A percentile compares a stretch with the other conserved stretches of the same genome.
These are phyloP conservation scores for Tinamus guttatus DNA, from an alignment of 2,113 vertebrate species.

Conservation along the genomic window DNA sequence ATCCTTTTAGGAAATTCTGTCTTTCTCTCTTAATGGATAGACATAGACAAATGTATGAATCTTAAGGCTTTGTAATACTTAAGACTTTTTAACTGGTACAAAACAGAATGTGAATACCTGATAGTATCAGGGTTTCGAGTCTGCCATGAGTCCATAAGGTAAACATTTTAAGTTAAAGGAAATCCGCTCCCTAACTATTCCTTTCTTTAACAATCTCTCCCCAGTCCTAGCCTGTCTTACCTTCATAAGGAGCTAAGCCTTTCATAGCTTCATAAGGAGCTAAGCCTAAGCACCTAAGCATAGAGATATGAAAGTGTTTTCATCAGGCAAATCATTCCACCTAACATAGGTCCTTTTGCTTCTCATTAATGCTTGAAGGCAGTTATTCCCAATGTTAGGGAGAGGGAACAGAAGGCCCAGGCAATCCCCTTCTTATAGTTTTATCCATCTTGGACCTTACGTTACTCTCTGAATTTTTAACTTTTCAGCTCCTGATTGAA, in stretches of 20 bases:
- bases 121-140: background rate
- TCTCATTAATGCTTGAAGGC: background rate
- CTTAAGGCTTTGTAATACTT: background rate
- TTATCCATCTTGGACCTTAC: background rate
- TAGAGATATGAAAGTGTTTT: background rate
- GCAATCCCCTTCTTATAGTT: background rate
- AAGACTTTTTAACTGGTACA: background rate
- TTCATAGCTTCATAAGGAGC: too few relatives aligned
- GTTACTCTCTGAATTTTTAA: background rate
- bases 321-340: background rate
- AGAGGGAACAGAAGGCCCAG: background rate
- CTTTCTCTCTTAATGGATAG: background rate
- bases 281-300: background rate
- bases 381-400: background rate
- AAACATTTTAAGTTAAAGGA: background rate
- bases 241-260: background rate
- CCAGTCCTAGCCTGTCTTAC: background rate
- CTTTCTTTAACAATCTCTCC: background rate
- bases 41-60: background rate
- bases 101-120: background rate
- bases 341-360: background rate
- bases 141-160: background rate
- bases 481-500: background rate
- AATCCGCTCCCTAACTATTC: background rate
- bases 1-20: background rate